Base-by-base conservation (phyloP, 2,113 vertebrate genomes). In the Zingel zingel region DNA sequence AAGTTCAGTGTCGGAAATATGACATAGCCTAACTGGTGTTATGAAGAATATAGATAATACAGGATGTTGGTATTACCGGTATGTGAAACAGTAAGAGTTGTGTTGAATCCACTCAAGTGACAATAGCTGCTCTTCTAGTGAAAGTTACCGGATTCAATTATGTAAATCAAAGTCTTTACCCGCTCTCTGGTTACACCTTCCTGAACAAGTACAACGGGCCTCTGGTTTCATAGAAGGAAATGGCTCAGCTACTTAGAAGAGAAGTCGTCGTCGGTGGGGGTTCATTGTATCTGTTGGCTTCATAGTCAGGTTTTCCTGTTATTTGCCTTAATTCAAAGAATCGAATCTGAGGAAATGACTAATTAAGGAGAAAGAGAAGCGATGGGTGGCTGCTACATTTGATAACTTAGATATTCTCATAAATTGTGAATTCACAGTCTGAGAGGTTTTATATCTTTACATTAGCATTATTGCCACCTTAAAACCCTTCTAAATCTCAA, bases 171-270 rank as follows among this genome's bases (percentile, higher is more conserved):
- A 5, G 21, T 51, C 21, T 54, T 64, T 14, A 30, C 66, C 27
- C 25, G 6, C 30, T 67, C 56, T 18, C 43, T 45, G 33, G 23
- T 75, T 15, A 53, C 85, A 56, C 70, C 62, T 78, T 67, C 48
- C 53, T 2, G n/a, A 77, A 84, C 56, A 68, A 81, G 57, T 16
- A 45, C 51, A 79, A 48, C 57, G 63, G 71, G 23, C 57, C 27
- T 74, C 68, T 43, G 56, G 77, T 84, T 87, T 86, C 88, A 64
- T 0, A 19, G 18, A 47, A 79, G 82, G 73, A 90, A 85, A 62
- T 39, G 57, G 19, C 57, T 83, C 79, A 47, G 36, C 75, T 82
- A 51, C n/a, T 81, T 30, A 70, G 54, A 57, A 14, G 66, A 73
- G 25, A 64, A 53, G 18, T 70, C 10, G 9, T 73, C 10, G 11